These are phyloP conservation scores for Hylia prasina DNA, from an alignment of 2,113 vertebrate species.

Conservation along the genomic window DNA sequence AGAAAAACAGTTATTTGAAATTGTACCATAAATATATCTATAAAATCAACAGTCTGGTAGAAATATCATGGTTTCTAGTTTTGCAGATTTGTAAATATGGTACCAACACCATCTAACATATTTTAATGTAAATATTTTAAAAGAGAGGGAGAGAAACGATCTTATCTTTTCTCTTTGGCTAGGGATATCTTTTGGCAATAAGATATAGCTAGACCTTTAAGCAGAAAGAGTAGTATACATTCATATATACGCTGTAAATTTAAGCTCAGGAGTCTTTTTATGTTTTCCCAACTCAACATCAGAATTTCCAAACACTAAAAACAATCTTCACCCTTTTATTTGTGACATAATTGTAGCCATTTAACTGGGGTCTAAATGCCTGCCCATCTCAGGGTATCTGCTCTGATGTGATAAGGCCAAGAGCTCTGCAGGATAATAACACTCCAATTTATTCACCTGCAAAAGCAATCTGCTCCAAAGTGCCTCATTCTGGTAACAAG, in stretches of 20 bases:
- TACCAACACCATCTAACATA: neutral
- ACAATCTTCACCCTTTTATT: neutral
- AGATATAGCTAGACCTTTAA: neutral
- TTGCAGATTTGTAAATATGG: neutral
- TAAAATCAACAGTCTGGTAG: neutral
- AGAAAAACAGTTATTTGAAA: neutral
- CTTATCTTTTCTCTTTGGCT: neutral
- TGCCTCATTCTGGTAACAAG: neutral
- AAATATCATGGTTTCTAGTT: neutral
- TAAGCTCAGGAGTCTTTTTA: neutral
- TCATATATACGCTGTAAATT: neutral
- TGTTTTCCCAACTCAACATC: neutral
- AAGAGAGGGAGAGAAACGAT: neutral
- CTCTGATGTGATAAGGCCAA: neutral
- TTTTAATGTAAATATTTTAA: neutral
- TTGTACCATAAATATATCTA: neutral
- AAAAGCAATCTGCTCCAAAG: neutral
- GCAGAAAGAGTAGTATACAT: neutral
- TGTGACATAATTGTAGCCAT: neutral
- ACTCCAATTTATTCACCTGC: constrained; percentile 9
- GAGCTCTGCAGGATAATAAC: neutral
- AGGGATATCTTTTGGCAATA: neutral
- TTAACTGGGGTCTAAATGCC: neutral
- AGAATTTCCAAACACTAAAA: neutral
- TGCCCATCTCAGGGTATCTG: neutral